phyloP scores from a whole-genome alignment of 2,888 invertebrate genomes.

The Drosophila maculinotata region DNA sequence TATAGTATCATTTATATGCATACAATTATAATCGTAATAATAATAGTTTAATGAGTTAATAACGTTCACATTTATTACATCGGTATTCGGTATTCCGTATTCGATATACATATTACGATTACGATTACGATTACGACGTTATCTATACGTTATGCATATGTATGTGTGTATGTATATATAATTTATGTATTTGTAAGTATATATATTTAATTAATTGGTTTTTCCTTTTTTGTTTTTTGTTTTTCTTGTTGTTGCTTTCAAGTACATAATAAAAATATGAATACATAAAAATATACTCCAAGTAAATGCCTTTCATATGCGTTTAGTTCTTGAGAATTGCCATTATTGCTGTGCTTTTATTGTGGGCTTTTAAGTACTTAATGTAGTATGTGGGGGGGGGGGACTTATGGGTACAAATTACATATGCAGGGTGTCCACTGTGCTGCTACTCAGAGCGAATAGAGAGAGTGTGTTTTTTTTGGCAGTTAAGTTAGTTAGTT shows the following conservation, averaged over 20 bases:
- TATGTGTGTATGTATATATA: slow-evolving; percentile 14
- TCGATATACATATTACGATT: slow-evolving; percentile 57
- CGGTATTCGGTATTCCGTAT: slow-evolving; percentile 33
- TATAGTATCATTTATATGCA: slow-evolving; percentile 53
- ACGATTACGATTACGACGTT: slow-evolving; percentile 45
- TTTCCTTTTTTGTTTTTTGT: slow-evolving; percentile 25
- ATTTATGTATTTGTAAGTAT: slow-evolving; percentile 22
- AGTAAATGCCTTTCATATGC: slow-evolving; percentile 72
- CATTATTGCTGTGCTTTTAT: slow-evolving; percentile 34
- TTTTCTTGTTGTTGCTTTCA: slow-evolving; percentile 29
- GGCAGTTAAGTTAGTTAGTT: slow-evolving; percentile 28
- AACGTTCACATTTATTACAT: slow-evolving; percentile 77
- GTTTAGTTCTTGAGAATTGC: slow-evolving; percentile 58
- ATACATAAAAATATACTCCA: slow-evolving; percentile 61
- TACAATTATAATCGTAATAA: slow-evolving; percentile 71
- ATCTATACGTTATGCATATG: slow-evolving; percentile 14
- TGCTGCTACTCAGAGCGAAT: slow-evolving; percentile 38
- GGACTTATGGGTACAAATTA: slow-evolving; percentile 24
- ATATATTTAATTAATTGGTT: slow-evolving; percentile 24
- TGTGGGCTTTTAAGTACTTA: slow-evolving; percentile 22
- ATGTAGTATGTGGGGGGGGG: too few relatives aligned
- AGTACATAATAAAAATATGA: slow-evolving; percentile 52
- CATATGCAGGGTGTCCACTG: slow-evolving; percentile 61
- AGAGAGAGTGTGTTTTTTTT: slow-evolving; percentile 16
- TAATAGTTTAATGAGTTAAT: slow-evolving; percentile 77